Base-by-base conservation (phyloP, 2,888 invertebrate species). In the Calameuta idolon region DNA sequence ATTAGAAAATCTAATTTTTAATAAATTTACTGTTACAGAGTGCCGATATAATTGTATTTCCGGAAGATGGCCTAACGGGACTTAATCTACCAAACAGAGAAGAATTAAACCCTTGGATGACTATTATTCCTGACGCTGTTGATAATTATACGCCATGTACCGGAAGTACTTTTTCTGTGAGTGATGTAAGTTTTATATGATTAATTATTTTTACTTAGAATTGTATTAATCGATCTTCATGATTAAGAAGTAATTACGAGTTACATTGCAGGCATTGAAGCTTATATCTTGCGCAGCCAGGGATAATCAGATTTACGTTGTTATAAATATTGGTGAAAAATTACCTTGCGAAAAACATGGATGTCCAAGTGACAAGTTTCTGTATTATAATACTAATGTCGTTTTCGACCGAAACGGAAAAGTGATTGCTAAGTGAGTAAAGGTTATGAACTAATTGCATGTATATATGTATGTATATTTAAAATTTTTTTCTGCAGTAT, bases 21-120 rank as follows among this genome's bases (percentile, higher is more conserved):
- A 55, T 55, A 55, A 23, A 55, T 55, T 15, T 55, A 9, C 5
- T 55, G 23, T 55, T 55, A 23, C 9, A 94, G 94, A 88, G 89
- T 11, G 93, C 89, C 0, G 93, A 94, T 81, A 94, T 94, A 31
- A 90, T 94, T 34, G 93, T 94, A n/a, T 94, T 94, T 81, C 94
- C 94, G 0, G 94, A 94, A 87, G 87, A 80, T 75, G 91, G 90
- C 4, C 68, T 91, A 78, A 88, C 90, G 4, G 84, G 84, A 3
- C 33, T 82, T 3, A 80, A 91, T 76, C 89, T 92, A 11, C 85
- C 93, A 11, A 89, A 89, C n/a, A 83, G 88, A 40, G 71, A 79
- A 5, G 11, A 84, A 15, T 83, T 90, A 75, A 77, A 82, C 5
- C 34, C 82, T 9, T 86, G 85, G 83, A 76, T 87, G n/a, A 86